These are phyloP conservation scores for Hirtodrosophila confusa DNA, from an alignment of 2,888 invertebrate genomes.

Conservation along the genomic window DNA sequence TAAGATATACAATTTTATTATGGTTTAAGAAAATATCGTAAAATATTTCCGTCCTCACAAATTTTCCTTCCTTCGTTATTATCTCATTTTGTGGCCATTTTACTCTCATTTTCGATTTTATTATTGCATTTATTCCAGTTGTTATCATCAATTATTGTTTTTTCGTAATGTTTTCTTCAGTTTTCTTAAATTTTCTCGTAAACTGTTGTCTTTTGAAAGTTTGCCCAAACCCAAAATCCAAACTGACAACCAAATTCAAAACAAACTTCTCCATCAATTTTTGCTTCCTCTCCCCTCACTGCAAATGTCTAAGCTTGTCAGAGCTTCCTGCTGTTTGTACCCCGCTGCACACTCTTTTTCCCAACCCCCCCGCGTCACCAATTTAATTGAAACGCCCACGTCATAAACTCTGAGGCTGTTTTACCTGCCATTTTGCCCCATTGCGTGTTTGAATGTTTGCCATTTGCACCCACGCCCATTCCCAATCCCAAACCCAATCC, in stretches of 20 bases:
- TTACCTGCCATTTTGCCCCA: conserved; percentile 59
- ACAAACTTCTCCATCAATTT: conserved; percentile 64
- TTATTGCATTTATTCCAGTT: neutral
- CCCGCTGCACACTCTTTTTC: conserved; percentile 6
- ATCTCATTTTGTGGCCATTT: no score
- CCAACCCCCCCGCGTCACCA: conserved; percentile 39
- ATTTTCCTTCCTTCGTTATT: no score
- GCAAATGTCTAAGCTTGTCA: conserved; percentile 44
- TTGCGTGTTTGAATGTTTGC: conserved; percentile 75
- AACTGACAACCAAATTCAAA: conserved; percentile 60
- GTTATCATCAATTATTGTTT: neutral
- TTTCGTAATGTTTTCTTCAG: neutral
- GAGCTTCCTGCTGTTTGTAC: conserved; percentile 65
- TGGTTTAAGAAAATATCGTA: no score
- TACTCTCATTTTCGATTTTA: neutral
- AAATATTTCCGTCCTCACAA: no score
- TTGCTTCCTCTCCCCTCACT: neutral
- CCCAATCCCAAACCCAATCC: conserved; percentile 19
- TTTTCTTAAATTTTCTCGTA: neutral
- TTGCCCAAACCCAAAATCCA: conserved; percentile 34
- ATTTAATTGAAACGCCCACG: conserved; percentile 77
- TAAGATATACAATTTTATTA: no score
- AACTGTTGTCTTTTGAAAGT: conserved; percentile 1
- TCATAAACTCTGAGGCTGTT: conserved; percentile 69
- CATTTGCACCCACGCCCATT: conserved; percentile 76